Evolutionary conservation across 2,113 vertebrate species (phyloP).

Genomic region (Oncorhynchus masou): DNA sequence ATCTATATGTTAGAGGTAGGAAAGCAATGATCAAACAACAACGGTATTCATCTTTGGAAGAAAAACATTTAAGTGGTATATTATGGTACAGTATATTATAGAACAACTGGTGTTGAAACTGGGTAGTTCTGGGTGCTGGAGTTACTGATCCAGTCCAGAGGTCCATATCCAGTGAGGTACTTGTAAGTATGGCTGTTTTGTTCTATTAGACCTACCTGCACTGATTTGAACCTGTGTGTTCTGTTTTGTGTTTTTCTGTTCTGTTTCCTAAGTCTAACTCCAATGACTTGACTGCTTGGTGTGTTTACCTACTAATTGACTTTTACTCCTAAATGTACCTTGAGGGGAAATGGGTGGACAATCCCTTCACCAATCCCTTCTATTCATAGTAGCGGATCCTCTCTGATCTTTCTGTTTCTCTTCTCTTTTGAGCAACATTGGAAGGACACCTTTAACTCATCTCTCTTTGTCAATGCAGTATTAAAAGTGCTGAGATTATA

Average conservation of each 20-base stretch:
- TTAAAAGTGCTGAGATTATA: slow-evolving; percentile 1
- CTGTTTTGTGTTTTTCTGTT: slow-evolving; percentile 56
- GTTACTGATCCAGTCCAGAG: slow-evolving; percentile 59
- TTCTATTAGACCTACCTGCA: slow-evolving; percentile 72
- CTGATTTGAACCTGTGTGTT: slow-evolving; percentile 75
- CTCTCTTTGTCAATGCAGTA: background rate
- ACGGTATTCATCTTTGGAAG: slow-evolving; percentile 27
- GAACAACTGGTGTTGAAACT: background rate
- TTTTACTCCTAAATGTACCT: slow-evolving; percentile 60
- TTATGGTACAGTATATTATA: background rate
- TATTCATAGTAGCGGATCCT: slow-evolving; percentile 44
- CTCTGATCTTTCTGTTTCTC: slow-evolving; percentile 26
- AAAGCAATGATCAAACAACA: slow-evolving; percentile 42
- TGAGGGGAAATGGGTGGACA: slow-evolving; percentile 30
- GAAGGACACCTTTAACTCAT: slow-evolving; percentile 41
- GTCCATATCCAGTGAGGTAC: slow-evolving; percentile 65
- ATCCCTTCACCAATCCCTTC: slow-evolving; percentile 21
- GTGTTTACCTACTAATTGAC: slow-evolving; percentile 81
- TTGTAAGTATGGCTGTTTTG: slow-evolving; percentile 86
- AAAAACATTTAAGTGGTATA: background rate
- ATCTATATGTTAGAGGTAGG: slow-evolving; percentile 99
- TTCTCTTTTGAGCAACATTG: slow-evolving; percentile 32
- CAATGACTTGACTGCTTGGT: slow-evolving; percentile 71
- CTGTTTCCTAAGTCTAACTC: slow-evolving; percentile 63
- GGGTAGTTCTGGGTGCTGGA: slow-evolving; percentile 31